phyloP scores from a whole-genome alignment of 2,797 vertebrate genomes.

The Lagocephalus sceleratus region DNA sequence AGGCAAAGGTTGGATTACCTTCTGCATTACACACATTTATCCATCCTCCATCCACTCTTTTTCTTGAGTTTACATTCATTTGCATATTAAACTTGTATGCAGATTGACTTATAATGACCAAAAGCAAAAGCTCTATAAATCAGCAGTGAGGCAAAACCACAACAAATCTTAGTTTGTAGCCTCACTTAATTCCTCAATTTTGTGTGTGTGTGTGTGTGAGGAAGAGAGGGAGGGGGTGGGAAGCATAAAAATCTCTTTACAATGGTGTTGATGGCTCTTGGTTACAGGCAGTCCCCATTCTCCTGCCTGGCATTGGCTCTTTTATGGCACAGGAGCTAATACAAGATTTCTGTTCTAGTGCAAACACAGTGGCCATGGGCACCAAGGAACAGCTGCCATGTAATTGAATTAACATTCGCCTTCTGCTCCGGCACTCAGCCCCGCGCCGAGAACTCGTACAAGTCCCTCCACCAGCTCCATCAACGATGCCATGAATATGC shows the following conservation, averaged over 20 bases:
- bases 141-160: slow-evolving; percentile 39
- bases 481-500: slow-evolving; percentile 74
- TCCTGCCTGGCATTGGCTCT: slow-evolving; percentile 61
- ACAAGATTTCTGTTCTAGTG: slow-evolving; percentile 74
- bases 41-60: slow-evolving; percentile 27
- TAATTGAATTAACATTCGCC: slow-evolving; percentile 82
- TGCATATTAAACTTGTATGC: slow-evolving; percentile 52
- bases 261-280: slow-evolving; percentile 67
- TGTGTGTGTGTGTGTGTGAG: not conserved
- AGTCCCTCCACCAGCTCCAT: slow-evolving; percentile 71
- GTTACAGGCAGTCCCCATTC: slow-evolving; percentile 64
- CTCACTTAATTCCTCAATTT: slow-evolving; percentile 38
- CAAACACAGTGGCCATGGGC: slow-evolving; percentile 73
- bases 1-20: slow-evolving; percentile 26
- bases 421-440: slow-evolving; percentile 74
- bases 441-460: slow-evolving; percentile 66
- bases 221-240: slow-evolving; percentile 30
- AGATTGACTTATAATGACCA: slow-evolving; percentile 55
- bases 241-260: slow-evolving; percentile 66
- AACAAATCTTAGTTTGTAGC: slow-evolving; percentile 51
- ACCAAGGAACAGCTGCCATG: slow-evolving; percentile 77
- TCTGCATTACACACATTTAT: slow-evolving; percentile 32
- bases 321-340: slow-evolving; percentile 71
- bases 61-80: slow-evolving; percentile 49
- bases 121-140: slow-evolving; percentile 57